Base-by-base conservation (phyloP, 2,113 vertebrate species). In the Toxostoma redivivum region DNA sequence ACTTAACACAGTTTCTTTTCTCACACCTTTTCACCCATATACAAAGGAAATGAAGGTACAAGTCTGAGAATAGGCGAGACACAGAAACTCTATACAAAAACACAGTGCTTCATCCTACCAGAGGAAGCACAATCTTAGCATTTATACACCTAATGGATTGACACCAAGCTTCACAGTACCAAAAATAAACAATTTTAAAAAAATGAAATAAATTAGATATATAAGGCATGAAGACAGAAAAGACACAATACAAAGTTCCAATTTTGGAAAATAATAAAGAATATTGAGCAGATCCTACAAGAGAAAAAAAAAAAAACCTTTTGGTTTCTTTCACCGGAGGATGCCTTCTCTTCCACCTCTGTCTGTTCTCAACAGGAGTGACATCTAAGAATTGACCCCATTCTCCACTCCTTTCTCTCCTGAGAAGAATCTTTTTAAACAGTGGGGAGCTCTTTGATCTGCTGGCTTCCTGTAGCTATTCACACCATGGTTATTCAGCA, bases 361-460 rank as follows among this genome's bases (percentile, higher is more conserved):
- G 76, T 64, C 80, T 64, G 9, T 50, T 95, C 92, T 85, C 86
- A 85, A 84, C 84, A 85, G 89, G 76, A 90, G 35, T 2, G 0
- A 3, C 16, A 10, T 35, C 62, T 82, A 72, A 72, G 57, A 79
- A 81, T 10, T 95, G 84, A 95, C 57, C 65, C 58, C 31, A 33
- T 72, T 88, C 35, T 69, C 79, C 40, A 57, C 24, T 66, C 21
- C 28, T 28, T 85, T 91, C 45, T 92, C 65, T 80, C 89, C 48
- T 85, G 53, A 92, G 61, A 84, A 89, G 81, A 69, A 42, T n/a
- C 15, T 82, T 91, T 95, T 87, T 38, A 69, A 92, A 69, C 54
- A 76, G 44, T 28, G n/a, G 37, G 44, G 62, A 67, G 30, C n/a
- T 62, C 93, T 96, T 92, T 92, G 86, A 95, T 95, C 84, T 87